phyloP scores from a whole-genome alignment of 2,888 invertebrate genomes.

The Dysmachus trigonus region DNA sequence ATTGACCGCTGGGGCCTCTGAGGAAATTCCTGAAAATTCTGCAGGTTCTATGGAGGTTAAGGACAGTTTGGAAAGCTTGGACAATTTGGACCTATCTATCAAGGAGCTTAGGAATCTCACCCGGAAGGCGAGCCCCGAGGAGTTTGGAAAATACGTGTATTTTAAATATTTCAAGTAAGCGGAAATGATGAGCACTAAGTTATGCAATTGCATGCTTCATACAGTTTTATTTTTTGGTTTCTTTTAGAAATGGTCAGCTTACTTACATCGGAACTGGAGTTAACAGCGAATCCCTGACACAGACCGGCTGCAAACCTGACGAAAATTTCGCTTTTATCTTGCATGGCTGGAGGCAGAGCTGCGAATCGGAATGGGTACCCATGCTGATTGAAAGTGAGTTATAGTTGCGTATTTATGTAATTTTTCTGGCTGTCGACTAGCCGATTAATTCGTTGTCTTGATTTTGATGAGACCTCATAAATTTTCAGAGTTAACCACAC shows the following conservation, averaged over 20 bases:
- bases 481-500: constrained; percentile 57
- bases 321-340: constrained; percentile 60
- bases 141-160: background rate
- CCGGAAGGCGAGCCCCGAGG: background rate
- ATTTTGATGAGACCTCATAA: background rate
- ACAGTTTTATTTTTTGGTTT: background rate
- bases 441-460: background rate
- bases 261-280: constrained; percentile 44
- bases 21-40: background rate
- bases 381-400: constrained; percentile 57
- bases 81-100: background rate
- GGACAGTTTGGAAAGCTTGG: background rate
- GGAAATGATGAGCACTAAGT: background rate
- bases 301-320: constrained; percentile 53
- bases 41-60: background rate
- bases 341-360: constrained; percentile 62
- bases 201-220: background rate
- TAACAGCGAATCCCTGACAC: constrained; percentile 41
- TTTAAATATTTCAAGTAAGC: constrained; percentile 36
- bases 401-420: background rate
- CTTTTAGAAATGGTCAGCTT: constrained; percentile 45
- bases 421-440: background rate
- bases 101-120: background rate
- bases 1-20: background rate
- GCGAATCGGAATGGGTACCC: constrained; percentile 58